Percentiles rank a stretch among this genome's conserved stretches.
These are phyloP conservation scores for Brachypodius melanocephalos DNA, from an alignment of 2,113 vertebrate species.

Conservation along the genomic window DNA sequence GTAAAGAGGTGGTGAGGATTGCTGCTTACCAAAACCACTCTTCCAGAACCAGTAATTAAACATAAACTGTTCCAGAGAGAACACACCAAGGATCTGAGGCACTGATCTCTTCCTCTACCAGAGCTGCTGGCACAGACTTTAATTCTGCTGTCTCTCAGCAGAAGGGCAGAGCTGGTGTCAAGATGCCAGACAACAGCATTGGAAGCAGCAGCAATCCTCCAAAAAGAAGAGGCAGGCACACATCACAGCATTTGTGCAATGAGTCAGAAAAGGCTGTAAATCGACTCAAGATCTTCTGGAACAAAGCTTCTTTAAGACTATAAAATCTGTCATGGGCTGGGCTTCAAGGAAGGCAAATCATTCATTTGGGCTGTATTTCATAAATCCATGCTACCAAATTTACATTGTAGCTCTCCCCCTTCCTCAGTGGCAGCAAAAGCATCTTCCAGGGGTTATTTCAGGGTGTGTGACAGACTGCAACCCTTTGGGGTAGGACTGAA, in stretches of 20 bases:
- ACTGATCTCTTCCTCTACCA: neutral
- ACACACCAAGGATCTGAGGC: neutral
- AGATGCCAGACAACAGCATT: neutral
- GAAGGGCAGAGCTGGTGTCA: neutral
- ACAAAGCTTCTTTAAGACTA: neutral
- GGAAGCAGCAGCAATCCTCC: neutral
- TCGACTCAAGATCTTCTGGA: neutral
- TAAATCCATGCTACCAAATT: neutral
- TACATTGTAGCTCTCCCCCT: rapidly evolving
- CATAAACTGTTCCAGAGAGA: neutral
- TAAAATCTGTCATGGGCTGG: neutral
- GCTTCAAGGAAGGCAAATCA: neutral
- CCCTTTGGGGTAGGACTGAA: neutral
- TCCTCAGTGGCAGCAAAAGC: neutral
- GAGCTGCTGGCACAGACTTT: neutral
- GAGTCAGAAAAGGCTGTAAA: neutral
- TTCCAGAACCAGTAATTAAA: neutral
- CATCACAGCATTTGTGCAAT: neutral
- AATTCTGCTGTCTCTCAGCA: neutral
- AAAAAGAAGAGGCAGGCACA: neutral
- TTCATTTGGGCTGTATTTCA: neutral
- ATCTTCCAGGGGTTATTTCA: neutral
- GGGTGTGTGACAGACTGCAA: rapidly evolving
- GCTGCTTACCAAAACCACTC: neutral
- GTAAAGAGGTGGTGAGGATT: neutral